Conservation (phyloP, 2,113 vertebrate species). For the Elanoides forficatus region DNA sequence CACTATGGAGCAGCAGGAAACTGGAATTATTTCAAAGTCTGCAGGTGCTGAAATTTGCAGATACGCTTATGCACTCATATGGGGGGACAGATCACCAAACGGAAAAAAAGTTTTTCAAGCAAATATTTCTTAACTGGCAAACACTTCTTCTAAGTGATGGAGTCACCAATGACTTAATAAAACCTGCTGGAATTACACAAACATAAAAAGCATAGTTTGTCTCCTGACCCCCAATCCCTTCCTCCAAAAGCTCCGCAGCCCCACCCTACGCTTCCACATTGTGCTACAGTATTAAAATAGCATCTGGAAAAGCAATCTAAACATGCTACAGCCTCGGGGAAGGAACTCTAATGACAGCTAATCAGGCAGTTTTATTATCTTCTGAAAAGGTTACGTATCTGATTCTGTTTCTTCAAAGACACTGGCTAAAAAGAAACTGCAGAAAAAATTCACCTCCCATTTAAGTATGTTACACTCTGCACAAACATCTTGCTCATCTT, state of each 20-base stretch:
- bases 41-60: background rate
- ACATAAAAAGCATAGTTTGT: background rate
- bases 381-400: background rate
- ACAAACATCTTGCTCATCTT: background rate
- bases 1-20: background rate
- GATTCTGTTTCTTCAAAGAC: background rate
- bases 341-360: background rate
- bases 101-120: background rate
- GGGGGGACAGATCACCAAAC: background rate
- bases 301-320: background rate
- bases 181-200: background rate
- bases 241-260: background rate
- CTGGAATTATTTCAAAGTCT: background rate
- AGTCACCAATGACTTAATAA: background rate
- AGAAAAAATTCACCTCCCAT: background rate
- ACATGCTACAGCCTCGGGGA: background rate
- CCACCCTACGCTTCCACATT: background rate
- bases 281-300: background rate
- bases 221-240: background rate
- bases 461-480: background rate
- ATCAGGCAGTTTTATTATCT: background rate
- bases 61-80: background rate
- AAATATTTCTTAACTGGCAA: background rate
- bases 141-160: background rate
- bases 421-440: background rate